A percentile compares a stretch with the other conserved stretches of the same genome.
phyloP scores from a whole-genome alignment of 2,797 vertebrate genomes.

The Semaprochilodus insignis region DNA sequence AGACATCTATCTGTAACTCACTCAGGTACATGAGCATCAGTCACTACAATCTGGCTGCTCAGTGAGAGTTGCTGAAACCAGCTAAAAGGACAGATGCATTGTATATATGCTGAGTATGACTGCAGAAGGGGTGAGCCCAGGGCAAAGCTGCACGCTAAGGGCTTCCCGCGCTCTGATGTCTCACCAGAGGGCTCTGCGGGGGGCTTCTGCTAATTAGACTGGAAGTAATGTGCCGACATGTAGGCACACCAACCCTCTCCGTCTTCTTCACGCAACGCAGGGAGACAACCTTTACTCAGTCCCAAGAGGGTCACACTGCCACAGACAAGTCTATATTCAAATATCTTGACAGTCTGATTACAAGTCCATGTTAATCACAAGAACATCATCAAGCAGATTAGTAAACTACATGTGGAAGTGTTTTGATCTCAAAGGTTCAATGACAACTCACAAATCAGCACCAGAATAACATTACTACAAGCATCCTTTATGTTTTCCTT shows the following conservation, averaged over 20 bases:
- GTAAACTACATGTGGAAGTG: not conserved
- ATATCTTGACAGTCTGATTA: not conserved
- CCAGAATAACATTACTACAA: not conserved
- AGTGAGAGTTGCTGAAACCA: not conserved
- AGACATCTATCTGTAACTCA: not conserved
- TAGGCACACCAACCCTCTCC: slow-evolving; percentile 32
- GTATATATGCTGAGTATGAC: not conserved
- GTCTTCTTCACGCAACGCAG: slow-evolving; percentile 56
- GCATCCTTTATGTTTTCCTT: not conserved
- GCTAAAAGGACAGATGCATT: not conserved
- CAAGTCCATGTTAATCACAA: not conserved
- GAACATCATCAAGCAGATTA: not conserved
- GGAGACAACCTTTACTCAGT: slow-evolving; percentile 27
- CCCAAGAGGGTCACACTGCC: slow-evolving; percentile 19
- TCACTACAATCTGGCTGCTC: not conserved
- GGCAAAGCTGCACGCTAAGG: slow-evolving; percentile 2
- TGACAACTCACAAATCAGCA: not conserved
- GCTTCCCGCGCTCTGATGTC: slow-evolving; percentile 36
- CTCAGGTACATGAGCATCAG: not conserved
- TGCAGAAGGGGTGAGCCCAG: not conserved
- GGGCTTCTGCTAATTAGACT: slow-evolving; percentile 77
- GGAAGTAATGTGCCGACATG: slow-evolving; percentile 78
- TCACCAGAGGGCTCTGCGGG: slow-evolving; percentile 63
- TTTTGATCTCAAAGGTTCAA: not conserved
- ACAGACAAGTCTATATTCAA: slow-evolving; percentile 10